These are phyloP conservation scores for Tupaia tana DNA, from an alignment of 2,113 vertebrate genomes.

Conservation along the genomic window DNA sequence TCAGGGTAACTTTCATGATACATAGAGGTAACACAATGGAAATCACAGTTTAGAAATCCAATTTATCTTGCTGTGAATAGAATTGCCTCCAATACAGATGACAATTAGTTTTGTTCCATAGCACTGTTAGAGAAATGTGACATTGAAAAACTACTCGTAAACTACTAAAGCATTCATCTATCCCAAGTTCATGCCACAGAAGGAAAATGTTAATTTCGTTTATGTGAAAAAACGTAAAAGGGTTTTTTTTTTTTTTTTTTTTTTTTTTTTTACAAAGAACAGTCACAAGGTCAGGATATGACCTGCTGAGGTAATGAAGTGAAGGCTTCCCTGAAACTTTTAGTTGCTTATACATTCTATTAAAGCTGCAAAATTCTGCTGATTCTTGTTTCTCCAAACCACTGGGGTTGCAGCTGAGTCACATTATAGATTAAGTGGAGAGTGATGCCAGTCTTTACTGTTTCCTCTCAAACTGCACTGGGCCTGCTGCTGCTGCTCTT, in stretches of 20 bases:
- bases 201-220: conserved; percentile 82
- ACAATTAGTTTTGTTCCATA: conserved; percentile 89
- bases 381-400: conserved; percentile 73
- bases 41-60: conserved; percentile 87
- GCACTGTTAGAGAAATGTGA: conserved; percentile 82
- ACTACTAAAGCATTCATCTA: conserved; percentile 78
- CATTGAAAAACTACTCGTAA: conserved; percentile 86
- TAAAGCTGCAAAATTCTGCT: conserved; percentile 75
- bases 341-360: conserved; percentile 78
- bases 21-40: conserved; percentile 84
- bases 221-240: conserved; percentile 68
- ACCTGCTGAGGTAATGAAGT: conserved; percentile 80
- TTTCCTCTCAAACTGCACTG: background rate
- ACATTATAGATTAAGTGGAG: conserved; percentile 60
- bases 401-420: conserved; percentile 59
- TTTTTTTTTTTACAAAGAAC: conserved; percentile 57
- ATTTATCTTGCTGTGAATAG: conserved; percentile 89
- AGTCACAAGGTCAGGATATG: conserved; percentile 78
- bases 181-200: conserved; percentile 69
- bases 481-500: background rate
- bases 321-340: conserved; percentile 73
- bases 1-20: conserved; percentile 84
- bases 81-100: conserved; percentile 87
- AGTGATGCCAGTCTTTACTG: conserved; percentile 42
- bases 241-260: conserved; percentile 40